Evolutionary conservation across 1,140 invertebrate species (phyloP).

Genomic region (Rhopalosiphum padi): DNA sequence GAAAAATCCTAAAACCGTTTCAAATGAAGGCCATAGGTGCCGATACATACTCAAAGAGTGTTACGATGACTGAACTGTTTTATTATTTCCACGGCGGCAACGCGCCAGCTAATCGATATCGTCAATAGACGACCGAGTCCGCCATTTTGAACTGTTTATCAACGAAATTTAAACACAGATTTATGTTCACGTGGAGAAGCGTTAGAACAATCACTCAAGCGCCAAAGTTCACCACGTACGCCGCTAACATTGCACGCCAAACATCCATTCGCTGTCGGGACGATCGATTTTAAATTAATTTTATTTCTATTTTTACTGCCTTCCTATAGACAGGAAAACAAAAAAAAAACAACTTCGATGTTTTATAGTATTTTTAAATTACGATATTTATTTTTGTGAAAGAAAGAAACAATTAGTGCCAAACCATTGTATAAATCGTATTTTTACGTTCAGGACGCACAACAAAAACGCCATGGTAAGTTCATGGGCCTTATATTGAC

Average conservation of each 20-base stretch:
- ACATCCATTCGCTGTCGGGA: not conserved
- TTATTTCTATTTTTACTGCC: not conserved
- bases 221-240: not conserved
- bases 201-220: not conserved
- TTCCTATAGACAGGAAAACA: not conserved
- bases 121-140: not conserved
- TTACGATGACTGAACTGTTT: not conserved
- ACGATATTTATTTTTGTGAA: not conserved
- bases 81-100: not conserved
- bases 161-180: not conserved
- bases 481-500: not conserved
- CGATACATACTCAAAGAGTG: too few species aligned
- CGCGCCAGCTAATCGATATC: not conserved
- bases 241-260: not conserved
- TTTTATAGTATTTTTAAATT: not conserved
- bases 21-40: not conserved
- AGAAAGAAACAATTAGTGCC: not conserved
- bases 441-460: constrained; percentile 5
- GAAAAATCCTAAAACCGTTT: not conserved
- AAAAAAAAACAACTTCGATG: not conserved
- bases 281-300: constrained; percentile 15
- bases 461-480: constrained; percentile 37
- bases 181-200: not conserved
- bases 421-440: constrained; percentile 24
- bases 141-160: not conserved